Evolutionary conservation across 2,113 vertebrate species (phyloP).

Genomic region (Xenopus laevis): DNA sequence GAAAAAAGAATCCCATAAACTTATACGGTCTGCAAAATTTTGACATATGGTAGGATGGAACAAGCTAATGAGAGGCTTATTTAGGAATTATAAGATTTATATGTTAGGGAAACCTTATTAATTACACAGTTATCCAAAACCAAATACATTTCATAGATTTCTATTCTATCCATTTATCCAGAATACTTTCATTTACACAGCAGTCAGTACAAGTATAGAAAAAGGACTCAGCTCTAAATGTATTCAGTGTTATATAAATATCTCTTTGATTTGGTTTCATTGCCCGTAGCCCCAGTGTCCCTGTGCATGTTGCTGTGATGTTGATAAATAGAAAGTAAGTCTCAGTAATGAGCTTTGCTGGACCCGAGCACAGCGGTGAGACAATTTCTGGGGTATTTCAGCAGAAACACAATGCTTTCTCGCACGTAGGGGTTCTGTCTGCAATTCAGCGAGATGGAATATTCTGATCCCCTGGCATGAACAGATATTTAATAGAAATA

Average conservation of each 20-base stretch:
- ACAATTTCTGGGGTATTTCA: conserved; percentile 30
- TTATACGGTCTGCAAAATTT: too few species aligned
- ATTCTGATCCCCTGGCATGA: conserved; percentile 45
- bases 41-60: too few species aligned
- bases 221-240: not conserved
- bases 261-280: too few species aligned
- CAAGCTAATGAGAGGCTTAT: too few species aligned
- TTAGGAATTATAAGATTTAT: too few species aligned
- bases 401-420: conserved; percentile 41
- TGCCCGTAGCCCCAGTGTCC: not conserved
- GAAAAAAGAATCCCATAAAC: too few species aligned
- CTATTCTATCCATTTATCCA: too few species aligned
- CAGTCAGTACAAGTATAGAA: not conserved
- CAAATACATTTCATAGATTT: too few species aligned
- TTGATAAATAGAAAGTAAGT: conserved; percentile 11
- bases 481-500: conserved; percentile 19
- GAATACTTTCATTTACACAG: not conserved
- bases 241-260: too few species aligned
- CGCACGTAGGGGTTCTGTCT: conserved; percentile 44
- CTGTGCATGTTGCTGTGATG: not conserved
- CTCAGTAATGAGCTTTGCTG: not conserved
- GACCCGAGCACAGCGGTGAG: not conserved
- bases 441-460: conserved; percentile 48
- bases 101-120: too few species aligned
- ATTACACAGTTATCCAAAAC: too few species aligned